These are phyloP conservation scores for Actenoides hombroni DNA, from an alignment of 2,113 vertebrate genomes.

Conservation along the genomic window DNA sequence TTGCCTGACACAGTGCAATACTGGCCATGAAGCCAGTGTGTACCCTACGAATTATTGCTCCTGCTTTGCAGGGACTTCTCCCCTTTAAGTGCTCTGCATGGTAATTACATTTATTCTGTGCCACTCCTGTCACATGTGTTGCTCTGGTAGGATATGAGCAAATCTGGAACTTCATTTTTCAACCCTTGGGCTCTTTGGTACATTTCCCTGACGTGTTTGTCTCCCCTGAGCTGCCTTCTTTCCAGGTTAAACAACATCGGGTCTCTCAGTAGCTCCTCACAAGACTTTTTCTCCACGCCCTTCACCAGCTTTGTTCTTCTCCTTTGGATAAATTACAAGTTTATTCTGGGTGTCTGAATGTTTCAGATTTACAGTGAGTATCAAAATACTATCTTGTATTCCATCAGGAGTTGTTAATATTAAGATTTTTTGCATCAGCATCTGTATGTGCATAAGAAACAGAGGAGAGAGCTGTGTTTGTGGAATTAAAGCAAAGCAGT, in stretches of 20 bases:
- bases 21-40: not conserved
- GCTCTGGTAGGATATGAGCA: not conserved
- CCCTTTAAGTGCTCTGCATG: too few relatives aligned
- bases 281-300: not conserved
- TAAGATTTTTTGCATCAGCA: not conserved
- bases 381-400: not conserved
- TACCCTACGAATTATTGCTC: not conserved
- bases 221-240: not conserved
- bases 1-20: too few relatives aligned
- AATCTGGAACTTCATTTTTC: not conserved
- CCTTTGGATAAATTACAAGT: not conserved
- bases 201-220: not conserved
- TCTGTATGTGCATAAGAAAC: not conserved
- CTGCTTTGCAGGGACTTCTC: not conserved
- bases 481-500: not conserved
- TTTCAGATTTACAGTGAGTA: not conserved
- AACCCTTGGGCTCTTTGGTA: not conserved
- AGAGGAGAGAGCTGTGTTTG: not conserved
- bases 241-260: not conserved
- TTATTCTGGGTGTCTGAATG: not conserved
- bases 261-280: not conserved
- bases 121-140: rapidly evolving
- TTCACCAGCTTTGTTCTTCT: not conserved
- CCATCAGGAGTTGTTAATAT: not conserved
- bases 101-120: not conserved